Base-by-base conservation (phyloP, 2,797 vertebrate genomes). In the Sebastes iracundus region DNA sequence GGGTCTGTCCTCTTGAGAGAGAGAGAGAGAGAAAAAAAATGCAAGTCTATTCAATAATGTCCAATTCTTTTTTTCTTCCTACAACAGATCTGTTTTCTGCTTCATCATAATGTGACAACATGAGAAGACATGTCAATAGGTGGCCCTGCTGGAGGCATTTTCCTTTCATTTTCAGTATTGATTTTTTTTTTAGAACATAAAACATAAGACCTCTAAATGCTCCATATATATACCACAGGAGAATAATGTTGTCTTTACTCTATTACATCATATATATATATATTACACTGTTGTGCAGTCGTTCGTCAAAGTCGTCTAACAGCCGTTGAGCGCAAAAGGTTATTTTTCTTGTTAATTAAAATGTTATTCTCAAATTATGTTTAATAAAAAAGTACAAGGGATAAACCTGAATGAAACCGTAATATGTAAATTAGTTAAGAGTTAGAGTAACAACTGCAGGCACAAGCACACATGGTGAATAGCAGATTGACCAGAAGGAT, bases 131-230 rank as follows among this genome's bases (percentile, higher is more conserved):
- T 75, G 79, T 62, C 75, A 66, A 67, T 46, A 67, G 65, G 66
- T 74, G 58, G 55, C 73, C 77, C 18, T 61, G 75, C 85, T 82
- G 69, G 73, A 82, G 80, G 84, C 75, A n/a, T 70, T 82, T 82
- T 76, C 27, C 42, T 87, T 85, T 70, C 23, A 86, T 80, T 86
- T 81, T 79, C 56, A 71, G 55, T 74, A 90, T 88, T 85, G 86
- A 89, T 87, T 82, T 46, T 62, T 74, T 5, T 60, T 74, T 60
- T 23, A 70, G 42, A 79, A 69, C 27, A 68, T 62, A 60, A 65
- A 76, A 70, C 72, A 46, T n/a, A 60, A 67, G 22, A 30, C 63
- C n/a, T 70, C 12, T 33, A 69, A 75, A 75, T 64, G 53, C 18
- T 62, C 32, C 11, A 14, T 59, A 23, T 22, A 72, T 49, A 20